Percentiles rank a stretch among this genome's conserved stretches.
phyloP scores from a whole-genome alignment of 1,140 invertebrate genomes.

The Trichonephila clavipes region DNA sequence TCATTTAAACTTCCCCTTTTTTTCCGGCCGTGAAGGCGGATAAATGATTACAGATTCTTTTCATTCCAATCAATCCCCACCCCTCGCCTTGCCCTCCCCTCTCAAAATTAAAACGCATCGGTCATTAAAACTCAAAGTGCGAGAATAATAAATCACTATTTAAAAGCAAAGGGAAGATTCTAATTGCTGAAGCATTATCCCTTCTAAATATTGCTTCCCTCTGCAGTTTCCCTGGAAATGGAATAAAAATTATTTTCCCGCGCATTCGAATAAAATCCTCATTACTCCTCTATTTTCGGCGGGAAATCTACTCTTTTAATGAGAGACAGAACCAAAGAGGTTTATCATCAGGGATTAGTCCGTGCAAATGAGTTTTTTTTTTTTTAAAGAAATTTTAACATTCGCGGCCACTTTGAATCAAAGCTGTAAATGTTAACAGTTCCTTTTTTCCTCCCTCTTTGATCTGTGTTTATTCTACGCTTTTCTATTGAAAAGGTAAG shows the following conservation, averaged over 20 bases:
- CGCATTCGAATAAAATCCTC: background rate
- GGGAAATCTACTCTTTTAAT: background rate
- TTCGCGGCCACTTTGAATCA: background rate
- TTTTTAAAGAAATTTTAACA: background rate
- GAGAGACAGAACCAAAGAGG: background rate
- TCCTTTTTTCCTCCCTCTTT: too few relatives aligned
- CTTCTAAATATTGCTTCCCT: background rate
- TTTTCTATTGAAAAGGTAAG: background rate
- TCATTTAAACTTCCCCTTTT: background rate
- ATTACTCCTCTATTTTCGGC: background rate
- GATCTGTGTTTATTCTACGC: background rate
- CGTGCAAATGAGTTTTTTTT: background rate
- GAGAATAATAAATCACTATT: conserved; percentile 8
- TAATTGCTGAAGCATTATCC: background rate
- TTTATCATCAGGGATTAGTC: background rate
- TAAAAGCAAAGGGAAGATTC: background rate
- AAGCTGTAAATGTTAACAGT: background rate
- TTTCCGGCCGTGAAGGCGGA: background rate
- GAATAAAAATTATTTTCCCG: background rate
- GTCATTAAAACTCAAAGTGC: conserved; percentile 10
- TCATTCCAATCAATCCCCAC: background rate
- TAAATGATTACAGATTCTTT: background rate
- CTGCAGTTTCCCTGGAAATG: background rate
- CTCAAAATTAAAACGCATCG: background rate
- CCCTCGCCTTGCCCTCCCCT: background rate